phyloP scores from a whole-genome alignment of 2,113 vertebrate species.

The Osmerus eperlanus region DNA sequence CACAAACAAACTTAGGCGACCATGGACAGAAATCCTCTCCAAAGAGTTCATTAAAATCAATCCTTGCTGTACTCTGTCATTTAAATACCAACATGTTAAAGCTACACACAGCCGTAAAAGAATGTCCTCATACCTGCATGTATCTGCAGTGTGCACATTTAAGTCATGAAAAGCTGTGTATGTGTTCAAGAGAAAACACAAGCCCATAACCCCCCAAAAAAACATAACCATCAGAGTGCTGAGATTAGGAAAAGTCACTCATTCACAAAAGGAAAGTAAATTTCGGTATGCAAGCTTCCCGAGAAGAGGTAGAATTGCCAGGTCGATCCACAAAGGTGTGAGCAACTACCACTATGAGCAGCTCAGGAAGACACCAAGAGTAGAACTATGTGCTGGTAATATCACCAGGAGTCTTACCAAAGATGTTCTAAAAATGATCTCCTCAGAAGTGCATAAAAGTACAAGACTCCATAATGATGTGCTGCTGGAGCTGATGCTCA shows the following conservation, averaged over 20 bases:
- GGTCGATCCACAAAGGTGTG: neutral
- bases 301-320: too few species aligned
- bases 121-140: neutral
- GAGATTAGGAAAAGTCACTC: too few species aligned
- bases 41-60: neutral
- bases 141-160: neutral
- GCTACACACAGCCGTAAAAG: neutral
- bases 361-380: neutral
- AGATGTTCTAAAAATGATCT: neutral
- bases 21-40: neutral
- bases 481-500: neutral
- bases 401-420: neutral
- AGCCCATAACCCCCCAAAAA: neutral
- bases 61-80: conserved; percentile 1
- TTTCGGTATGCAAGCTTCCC: too few species aligned
- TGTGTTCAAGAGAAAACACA: neutral
- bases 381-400: neutral
- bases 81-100: conserved; percentile 6
- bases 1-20: neutral
- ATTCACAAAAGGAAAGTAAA: too few species aligned
- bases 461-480: neutral
- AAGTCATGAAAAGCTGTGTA: neutral
- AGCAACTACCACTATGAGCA: neutral
- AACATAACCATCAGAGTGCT: neutral
- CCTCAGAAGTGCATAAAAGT: neutral